A percentile compares a stretch with the other conserved stretches of the same genome.
phyloP scores from a whole-genome alignment of 1,140 invertebrate genomes.

The Pentalonia nigronervosa region DNA sequence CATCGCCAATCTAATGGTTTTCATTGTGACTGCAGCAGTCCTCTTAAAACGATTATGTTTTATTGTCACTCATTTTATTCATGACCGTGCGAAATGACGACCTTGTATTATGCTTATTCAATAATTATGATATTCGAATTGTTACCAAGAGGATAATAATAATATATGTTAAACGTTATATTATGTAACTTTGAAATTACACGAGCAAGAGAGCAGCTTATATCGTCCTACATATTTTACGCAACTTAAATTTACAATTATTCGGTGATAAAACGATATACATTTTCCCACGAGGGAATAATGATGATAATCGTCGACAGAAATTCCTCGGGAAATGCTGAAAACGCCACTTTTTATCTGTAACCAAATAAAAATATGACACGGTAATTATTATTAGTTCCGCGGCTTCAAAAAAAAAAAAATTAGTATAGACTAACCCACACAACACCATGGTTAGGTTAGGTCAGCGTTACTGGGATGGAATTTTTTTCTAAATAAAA shows the following conservation, averaged over 20 bases:
- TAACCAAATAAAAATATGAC: too few relatives aligned
- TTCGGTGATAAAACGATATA: not conserved
- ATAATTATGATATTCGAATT: not conserved
- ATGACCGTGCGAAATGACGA: not conserved
- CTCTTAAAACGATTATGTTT: not conserved
- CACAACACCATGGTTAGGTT: too few relatives aligned
- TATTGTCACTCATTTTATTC: not conserved
- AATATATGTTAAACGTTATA: not conserved
- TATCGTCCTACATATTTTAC: not conserved
- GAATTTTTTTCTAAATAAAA: too few relatives aligned
- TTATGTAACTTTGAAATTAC: not conserved
- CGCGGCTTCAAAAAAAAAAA: too few relatives aligned
- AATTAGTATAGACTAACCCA: too few relatives aligned
- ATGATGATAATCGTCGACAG: not conserved
- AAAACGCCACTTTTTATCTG: not conserved
- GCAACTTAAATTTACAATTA: not conserved
- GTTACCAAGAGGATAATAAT: not conserved
- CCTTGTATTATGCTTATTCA: not conserved
- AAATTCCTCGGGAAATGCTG: not conserved
- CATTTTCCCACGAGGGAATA: not conserved
- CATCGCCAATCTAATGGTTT: not conserved
- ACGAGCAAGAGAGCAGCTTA: not conserved
- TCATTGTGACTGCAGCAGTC: not conserved
- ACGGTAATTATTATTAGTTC: too few relatives aligned
- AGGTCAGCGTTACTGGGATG: too few relatives aligned